These are phyloP conservation scores for Ischnura elegans DNA, from an alignment of 2,888 invertebrate species.

Conservation along the genomic window DNA sequence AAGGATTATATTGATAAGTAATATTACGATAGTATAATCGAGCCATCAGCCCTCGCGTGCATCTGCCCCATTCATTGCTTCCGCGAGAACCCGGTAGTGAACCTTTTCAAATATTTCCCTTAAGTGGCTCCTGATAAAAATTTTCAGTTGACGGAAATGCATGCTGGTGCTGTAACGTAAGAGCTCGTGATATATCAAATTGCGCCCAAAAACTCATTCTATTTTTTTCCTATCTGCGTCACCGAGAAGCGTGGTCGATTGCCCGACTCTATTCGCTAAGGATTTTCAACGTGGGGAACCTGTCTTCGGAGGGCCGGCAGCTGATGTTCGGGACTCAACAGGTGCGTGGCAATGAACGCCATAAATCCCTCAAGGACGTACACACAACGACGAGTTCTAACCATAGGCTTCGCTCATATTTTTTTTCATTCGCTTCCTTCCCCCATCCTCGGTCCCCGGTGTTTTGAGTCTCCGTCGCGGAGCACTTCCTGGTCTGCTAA, in stretches of 20 bases:
- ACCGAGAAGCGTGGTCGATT: background rate
- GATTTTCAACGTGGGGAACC: background rate
- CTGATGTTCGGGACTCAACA: background rate
- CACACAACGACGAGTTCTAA: background rate
- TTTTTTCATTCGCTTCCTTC: background rate
- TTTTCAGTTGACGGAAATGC: background rate
- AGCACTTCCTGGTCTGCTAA: background rate
- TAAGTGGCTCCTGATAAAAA: background rate
- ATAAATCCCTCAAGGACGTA: background rate
- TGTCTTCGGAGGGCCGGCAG: background rate
- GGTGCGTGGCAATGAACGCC: slow-evolving; percentile 14
- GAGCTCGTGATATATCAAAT: background rate
- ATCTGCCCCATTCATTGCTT: background rate
- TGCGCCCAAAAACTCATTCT: background rate
- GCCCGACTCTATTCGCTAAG: background rate
- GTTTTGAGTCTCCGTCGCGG: background rate
- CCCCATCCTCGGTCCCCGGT: too few species aligned
- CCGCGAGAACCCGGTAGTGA: background rate
- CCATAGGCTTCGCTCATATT: too few species aligned
- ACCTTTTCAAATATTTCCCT: background rate
- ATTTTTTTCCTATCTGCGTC: background rate
- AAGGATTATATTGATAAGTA: background rate
- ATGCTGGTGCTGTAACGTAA: background rate
- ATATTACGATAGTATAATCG: background rate
- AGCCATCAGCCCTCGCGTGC: background rate